Evolutionary conservation across 2,113 vertebrate species (phyloP), one percentile per base, ranked within the genome.

Genomic region (Casuarius casuarius): DNA sequence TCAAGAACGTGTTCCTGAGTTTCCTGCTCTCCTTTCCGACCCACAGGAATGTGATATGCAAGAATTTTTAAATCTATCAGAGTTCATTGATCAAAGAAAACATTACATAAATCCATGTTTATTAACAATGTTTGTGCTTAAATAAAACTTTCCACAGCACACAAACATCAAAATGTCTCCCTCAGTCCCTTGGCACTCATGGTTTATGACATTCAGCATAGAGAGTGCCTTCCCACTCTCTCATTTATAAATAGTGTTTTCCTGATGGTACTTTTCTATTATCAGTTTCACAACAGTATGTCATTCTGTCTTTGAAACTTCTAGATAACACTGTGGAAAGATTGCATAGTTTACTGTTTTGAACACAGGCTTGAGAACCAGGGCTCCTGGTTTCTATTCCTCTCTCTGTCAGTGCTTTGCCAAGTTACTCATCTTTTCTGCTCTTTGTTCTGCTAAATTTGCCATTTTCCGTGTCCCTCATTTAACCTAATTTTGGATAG

Each of bases 61-160:
- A 23, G n/a, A 89, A 7, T 4, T 91, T 95, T 88, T 70, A 85
- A 89, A 94, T 44, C 54, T 84, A 92, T 70, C 65, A 84, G 74
- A 81, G 46, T 71, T 90, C 82, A 91, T 0, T 94, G 85, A 96
- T 95, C 94, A 95, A 97, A 95, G 78, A 91, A 95, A 95, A 82
- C 49, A 68, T 71, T 83, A 59, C 21, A 92, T 72, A 70, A 96
- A 92, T 59, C 85, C 38, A 75, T 81, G 91, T 96, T 97, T 96
- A 94, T 89, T 87, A 96, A 92, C 90, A 96, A 87, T 28, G 40
- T 65, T 95, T 90, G 76, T 88, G 59, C 86, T 95, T 94, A 93
- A 96, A 83, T 56, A 89, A 92, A 94, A 78, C 79, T 95, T 74
- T 62, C 68, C 42, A 88, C 85, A 75, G 73, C 84, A 89, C 65